Evolutionary conservation across 2,113 vertebrate species (phyloP), one percentile per base, ranked within the genome.

Genomic region (Vulpes lagopus): DNA sequence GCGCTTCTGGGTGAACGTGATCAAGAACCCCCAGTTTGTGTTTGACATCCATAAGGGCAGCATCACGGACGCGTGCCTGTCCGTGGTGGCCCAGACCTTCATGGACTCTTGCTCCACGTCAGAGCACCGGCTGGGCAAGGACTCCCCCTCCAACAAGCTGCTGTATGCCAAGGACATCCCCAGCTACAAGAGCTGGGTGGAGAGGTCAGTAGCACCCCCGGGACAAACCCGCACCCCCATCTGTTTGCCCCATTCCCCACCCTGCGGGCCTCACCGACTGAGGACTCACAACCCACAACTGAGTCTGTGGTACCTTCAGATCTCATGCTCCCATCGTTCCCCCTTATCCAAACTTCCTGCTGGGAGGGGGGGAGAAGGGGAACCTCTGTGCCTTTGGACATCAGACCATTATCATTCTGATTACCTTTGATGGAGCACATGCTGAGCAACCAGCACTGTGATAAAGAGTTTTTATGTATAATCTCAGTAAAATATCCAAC

Each of bases 1-100:
- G 78, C 99, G 99, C 69, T 99, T 99, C 99, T 99, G 99, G 99
- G 99, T 99, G 98, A 99, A 99, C 3, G 99, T 99, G 64, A 99
- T 99, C 98, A 99, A 99, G 98, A 99, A 99, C 98, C 99, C 99
- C 0, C 99, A 99, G 99, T 99, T 99, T 0, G 99, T 99, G 35
- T 99, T 99, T 7, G 99, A 99, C 98, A 99, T 99, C 98, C 99
- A 99, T 97, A 99, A 99, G 98, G 99, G 99, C 98, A 99, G 99
- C 99, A 99, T 99, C 98, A 99, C 99, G 0, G 99, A 99, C 0
- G 99, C 99, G 95, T 99, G 99, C 96, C 99, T 99, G 51, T 99
- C 99, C 0, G 99, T 99, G 0, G 99, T 99, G 90, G 99, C 99
- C 49, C 99, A 99, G 98, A 99, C 99, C 35, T 99, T 99, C 98